Evolutionary conservation across 2,113 vertebrate genomes (phyloP).

Genomic region (Crotophaga sulcirostris): DNA sequence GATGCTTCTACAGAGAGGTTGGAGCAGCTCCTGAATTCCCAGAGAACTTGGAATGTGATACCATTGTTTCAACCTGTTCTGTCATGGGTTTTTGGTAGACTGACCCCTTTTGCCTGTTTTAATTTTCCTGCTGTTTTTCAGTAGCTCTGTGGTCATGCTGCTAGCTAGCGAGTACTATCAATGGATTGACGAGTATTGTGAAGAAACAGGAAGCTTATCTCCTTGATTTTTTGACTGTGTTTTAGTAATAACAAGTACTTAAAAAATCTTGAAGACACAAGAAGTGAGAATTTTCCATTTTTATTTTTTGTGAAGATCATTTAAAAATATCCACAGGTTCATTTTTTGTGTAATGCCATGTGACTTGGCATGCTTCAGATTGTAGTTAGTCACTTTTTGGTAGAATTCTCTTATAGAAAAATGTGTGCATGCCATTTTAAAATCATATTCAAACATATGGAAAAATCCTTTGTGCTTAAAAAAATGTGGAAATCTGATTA

Average conservation of each 20-base stretch:
- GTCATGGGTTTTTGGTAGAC: not conserved
- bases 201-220: not conserved
- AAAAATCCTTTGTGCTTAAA: conserved; percentile 35
- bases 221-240: not conserved
- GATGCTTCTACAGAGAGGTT: not conserved
- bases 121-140: conserved; percentile 8
- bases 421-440: conserved; percentile 12
- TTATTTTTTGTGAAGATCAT: not conserved
- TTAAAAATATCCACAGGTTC: conserved; percentile 20
- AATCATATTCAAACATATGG: conserved; percentile 13
- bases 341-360: not conserved
- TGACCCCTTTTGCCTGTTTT: not conserved
- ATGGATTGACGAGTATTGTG: not conserved
- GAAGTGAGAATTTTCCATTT: not conserved
- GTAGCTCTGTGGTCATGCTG: not conserved
- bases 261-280: not conserved
- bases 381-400: conserved; percentile 37
- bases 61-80: not conserved
- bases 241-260: not conserved
- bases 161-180: not conserved
- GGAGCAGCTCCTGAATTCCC: not conserved
- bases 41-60: not conserved
- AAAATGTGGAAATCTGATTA: conserved; percentile 31
- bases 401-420: conserved; percentile 25
- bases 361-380: not conserved